Evolutionary conservation across 2,888 invertebrate species (phyloP).

Genomic region (Torymus auratus): DNA sequence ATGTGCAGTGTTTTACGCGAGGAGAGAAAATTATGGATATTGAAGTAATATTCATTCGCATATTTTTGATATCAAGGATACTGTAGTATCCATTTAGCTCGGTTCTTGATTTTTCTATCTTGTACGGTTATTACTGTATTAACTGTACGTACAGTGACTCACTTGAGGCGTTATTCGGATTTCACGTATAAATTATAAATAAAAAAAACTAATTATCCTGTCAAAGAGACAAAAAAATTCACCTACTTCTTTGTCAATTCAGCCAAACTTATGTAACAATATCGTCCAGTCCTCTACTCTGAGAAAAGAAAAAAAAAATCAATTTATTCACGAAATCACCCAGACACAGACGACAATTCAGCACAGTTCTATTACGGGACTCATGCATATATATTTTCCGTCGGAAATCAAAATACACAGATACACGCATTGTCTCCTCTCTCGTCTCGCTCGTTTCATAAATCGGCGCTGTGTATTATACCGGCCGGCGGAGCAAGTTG

Average conservation of each 20-base stretch:
- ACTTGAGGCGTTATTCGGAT: neutral
- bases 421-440: neutral
- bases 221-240: conserved; percentile 21
- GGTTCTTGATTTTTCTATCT: too few species aligned
- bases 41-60: too few species aligned
- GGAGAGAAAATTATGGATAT: too few species aligned
- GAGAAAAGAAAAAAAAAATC: neutral
- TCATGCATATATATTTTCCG: conserved; percentile 26
- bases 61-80: too few species aligned
- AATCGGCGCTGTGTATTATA: conserved; percentile 18
- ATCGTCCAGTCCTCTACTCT: too few species aligned
- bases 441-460: conserved; percentile 26
- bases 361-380: neutral
- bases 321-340: neutral
- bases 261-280: conserved; percentile 19
- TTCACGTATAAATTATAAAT: neutral
- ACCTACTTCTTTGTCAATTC: conserved; percentile 15
- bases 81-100: too few species aligned
- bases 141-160: neutral
- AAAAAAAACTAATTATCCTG: neutral
- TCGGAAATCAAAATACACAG: neutral
- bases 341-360: neutral
- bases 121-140: neutral
- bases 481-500: neutral
- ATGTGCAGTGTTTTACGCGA: too few species aligned